phyloP scores from a whole-genome alignment of 2,888 invertebrate species.

The Lypha dubia region DNA sequence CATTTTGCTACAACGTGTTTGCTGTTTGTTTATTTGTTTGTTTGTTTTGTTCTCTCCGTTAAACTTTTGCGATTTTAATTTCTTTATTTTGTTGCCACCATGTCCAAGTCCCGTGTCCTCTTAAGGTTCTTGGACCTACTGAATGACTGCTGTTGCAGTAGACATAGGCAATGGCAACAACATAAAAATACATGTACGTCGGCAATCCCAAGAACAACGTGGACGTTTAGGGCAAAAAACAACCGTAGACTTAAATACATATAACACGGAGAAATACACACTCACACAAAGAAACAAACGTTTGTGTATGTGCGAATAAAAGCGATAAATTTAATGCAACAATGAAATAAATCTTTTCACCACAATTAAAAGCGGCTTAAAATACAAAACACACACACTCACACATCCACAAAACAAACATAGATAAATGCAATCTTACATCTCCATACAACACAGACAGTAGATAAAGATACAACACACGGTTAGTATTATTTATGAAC shows the following conservation, averaged over 20 bases:
- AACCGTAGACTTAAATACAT: constrained; percentile 59
- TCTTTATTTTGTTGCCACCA: constrained; percentile 63
- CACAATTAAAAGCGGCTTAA: constrained; percentile 76
- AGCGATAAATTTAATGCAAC: constrained; percentile 79
- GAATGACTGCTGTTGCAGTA: constrained; percentile 55
- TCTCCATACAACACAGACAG: constrained; percentile 10
- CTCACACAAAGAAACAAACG: neutral
- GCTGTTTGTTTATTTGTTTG: constrained; percentile 9
- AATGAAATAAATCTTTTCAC: constrained; percentile 80
- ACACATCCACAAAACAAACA: constrained; percentile 7
- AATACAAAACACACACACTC: constrained; percentile 34
- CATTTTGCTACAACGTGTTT: constrained; percentile 60
- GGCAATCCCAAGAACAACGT: no score
- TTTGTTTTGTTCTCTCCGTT: constrained; percentile 21
- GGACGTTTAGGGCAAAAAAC: no score
- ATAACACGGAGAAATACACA: constrained; percentile 25
- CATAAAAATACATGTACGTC: neutral
- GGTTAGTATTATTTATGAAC: constrained; percentile 39
- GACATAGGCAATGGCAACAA: constrained; percentile 20
- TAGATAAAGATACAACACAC: constrained; percentile 29
- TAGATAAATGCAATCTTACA: constrained; percentile 33
- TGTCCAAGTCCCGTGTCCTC: constrained; percentile 36
- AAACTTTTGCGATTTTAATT: constrained; percentile 62
- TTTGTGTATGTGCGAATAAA: constrained; percentile 44
- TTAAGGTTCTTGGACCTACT: constrained; percentile 51